phyloP scores from a whole-genome alignment of 2,888 invertebrate genomes.

The Mechanitis messenoides region DNA sequence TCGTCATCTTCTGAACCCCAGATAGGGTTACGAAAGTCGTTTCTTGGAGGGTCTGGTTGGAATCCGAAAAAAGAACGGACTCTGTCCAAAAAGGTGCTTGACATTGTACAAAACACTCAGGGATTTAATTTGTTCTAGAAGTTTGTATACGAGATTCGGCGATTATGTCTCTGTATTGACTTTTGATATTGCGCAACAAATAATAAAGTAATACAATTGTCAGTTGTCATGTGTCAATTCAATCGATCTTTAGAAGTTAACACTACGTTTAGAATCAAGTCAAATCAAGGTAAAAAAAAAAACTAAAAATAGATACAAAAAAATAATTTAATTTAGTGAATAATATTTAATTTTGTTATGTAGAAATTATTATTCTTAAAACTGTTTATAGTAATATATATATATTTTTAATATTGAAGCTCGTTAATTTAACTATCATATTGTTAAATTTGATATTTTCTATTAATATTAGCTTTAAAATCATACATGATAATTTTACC shows the following conservation, averaged over 20 bases:
- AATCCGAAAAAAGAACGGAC: slow-evolving; percentile 58
- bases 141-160: slow-evolving; percentile 31
- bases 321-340: no score
- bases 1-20: slow-evolving; percentile 67
- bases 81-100: slow-evolving; percentile 53
- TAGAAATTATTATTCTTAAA: no score
- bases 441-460: no score
- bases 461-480: no score
- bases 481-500: no score
- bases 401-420: no score
- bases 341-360: no score
- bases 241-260: slow-evolving; percentile 2
- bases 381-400: no score
- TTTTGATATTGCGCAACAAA: slow-evolving; percentile 57
- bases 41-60: slow-evolving; percentile 50
- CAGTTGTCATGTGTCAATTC: neutral
- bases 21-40: slow-evolving; percentile 69
- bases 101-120: slow-evolving; percentile 27
- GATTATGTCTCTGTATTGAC: slow-evolving; percentile 17
- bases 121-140: slow-evolving; percentile 27
- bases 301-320: no score
- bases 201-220: slow-evolving; percentile 30
- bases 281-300: no score
- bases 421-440: no score
- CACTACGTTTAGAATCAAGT: neutral